Evolutionary conservation across 2,797 vertebrate genomes (phyloP).

Genomic region (Balearica regulorum): DNA sequence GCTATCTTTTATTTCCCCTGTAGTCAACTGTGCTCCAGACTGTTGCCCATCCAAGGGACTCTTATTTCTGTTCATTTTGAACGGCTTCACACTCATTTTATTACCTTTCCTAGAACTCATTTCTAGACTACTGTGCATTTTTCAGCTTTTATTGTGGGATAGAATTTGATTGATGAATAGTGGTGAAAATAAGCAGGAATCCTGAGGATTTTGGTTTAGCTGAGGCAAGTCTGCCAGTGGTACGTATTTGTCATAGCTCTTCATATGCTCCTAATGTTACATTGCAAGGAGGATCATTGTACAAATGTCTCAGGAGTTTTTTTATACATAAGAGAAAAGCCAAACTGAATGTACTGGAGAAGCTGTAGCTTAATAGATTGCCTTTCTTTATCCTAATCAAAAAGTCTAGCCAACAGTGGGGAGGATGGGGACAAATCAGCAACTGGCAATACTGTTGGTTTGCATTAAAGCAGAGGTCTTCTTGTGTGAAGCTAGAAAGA

Average conservation of each 20-base stretch:
- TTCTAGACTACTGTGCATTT: background rate
- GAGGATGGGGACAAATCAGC: background rate
- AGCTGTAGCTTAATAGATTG: background rate
- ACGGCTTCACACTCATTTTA: background rate
- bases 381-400: background rate
- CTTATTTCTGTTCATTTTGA: background rate
- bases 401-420: background rate
- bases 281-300: background rate
- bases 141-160: background rate
- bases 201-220: background rate
- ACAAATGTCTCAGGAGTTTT: background rate
- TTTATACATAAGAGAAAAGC: background rate
- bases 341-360: background rate
- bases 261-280: background rate
- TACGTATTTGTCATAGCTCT: background rate
- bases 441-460: background rate
- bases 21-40: background rate
- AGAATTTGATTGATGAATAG: background rate
- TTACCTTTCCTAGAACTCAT: background rate
- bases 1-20: background rate
- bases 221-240: background rate
- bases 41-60: background rate
- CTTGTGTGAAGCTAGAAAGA: background rate
- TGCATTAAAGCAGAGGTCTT: background rate
- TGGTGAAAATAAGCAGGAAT: background rate